phyloP scores from a whole-genome alignment of 2,113 vertebrate species.

The Hymenochirus boettgeri region DNA sequence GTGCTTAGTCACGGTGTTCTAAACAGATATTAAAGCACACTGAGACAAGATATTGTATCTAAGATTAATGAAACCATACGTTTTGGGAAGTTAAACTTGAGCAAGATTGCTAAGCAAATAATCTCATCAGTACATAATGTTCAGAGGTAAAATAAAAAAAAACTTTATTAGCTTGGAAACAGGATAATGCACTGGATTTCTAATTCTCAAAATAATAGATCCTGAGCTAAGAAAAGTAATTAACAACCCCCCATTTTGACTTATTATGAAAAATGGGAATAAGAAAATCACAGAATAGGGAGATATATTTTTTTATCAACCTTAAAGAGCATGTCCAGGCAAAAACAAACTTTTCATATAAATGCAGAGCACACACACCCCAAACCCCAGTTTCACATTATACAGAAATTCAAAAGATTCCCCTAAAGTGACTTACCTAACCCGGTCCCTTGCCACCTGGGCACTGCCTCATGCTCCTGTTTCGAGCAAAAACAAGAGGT shows the following conservation, averaged over 20 bases:
- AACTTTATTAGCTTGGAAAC: slow-evolving; percentile 37
- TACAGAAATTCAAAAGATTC: too few species aligned
- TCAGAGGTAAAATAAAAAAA: slow-evolving; percentile 43
- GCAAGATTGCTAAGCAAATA: slow-evolving; percentile 24
- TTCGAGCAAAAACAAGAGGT: too few species aligned
- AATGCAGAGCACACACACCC: too few species aligned
- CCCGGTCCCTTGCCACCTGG: too few species aligned
- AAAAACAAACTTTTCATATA: too few species aligned
- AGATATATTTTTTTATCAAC: too few species aligned
- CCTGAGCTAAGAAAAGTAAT: slow-evolving; percentile 35
- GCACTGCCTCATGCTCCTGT: too few species aligned
- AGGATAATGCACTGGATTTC: slow-evolving; percentile 38
- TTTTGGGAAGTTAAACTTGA: slow-evolving; percentile 42
- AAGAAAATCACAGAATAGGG: too few species aligned
- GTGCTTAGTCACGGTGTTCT: slow-evolving; percentile 27
- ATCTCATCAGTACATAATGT: slow-evolving; percentile 40
- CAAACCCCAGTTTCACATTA: too few species aligned
- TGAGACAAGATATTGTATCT: slow-evolving; percentile 7
- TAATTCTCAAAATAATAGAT: slow-evolving; percentile 36
- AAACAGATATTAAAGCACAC: slow-evolving; percentile 7
- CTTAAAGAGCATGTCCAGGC: too few species aligned
- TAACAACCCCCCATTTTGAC: slow-evolving; percentile 43
- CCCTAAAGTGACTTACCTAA: too few species aligned
- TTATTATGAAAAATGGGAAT: too few species aligned
- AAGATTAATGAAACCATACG: slow-evolving; percentile 10